A percentile compares a stretch with the other conserved stretches of the same genome.
Evolutionary conservation across 2,888 invertebrate species (phyloP).

Genomic region (Celastrina argiolus): DNA sequence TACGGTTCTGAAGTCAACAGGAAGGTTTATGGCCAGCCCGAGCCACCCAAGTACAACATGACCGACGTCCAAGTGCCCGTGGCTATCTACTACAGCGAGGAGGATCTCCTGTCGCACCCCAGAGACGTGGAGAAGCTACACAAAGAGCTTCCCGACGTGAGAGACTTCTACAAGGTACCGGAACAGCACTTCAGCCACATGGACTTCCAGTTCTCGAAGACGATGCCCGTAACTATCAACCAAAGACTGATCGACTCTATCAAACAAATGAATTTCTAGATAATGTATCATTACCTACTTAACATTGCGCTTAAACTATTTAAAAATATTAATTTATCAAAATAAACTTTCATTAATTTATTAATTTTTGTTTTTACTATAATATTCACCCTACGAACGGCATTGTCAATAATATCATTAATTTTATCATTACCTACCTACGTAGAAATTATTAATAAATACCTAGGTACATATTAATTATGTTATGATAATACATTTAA

Average conservation of each 20-base stretch:
- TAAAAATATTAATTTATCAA: background rate
- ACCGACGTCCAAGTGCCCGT: slow-evolving; percentile 60
- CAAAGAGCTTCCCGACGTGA: slow-evolving; percentile 74
- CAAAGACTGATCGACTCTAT: slow-evolving; percentile 57
- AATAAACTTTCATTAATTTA: background rate
- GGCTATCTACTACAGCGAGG: slow-evolving; percentile 61
- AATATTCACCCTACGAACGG: too few species aligned
- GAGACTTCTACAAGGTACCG: slow-evolving; percentile 74
- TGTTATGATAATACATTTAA: too few species aligned
- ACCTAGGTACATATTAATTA: too few species aligned
- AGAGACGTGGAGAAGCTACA: slow-evolving; percentile 77
- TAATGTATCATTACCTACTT: slow-evolving; percentile 29
- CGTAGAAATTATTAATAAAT: too few species aligned
- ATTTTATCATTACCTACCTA: too few species aligned
- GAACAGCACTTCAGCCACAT: slow-evolving; percentile 65
- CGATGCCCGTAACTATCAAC: slow-evolving; percentile 56
- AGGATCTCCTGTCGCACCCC: slow-evolving; percentile 82
- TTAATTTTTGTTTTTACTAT: background rate
- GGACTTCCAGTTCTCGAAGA: slow-evolving; percentile 66
- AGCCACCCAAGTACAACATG: slow-evolving; percentile 61
- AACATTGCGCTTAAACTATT: background rate
- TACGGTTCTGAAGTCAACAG: slow-evolving; percentile 56
- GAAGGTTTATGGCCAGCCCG: slow-evolving; percentile 52
- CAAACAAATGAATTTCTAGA: slow-evolving; percentile 37
- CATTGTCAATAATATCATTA: too few species aligned